Evolutionary conservation across 2,113 vertebrate genomes (phyloP).

Genomic region (Ciconia maguari): DNA sequence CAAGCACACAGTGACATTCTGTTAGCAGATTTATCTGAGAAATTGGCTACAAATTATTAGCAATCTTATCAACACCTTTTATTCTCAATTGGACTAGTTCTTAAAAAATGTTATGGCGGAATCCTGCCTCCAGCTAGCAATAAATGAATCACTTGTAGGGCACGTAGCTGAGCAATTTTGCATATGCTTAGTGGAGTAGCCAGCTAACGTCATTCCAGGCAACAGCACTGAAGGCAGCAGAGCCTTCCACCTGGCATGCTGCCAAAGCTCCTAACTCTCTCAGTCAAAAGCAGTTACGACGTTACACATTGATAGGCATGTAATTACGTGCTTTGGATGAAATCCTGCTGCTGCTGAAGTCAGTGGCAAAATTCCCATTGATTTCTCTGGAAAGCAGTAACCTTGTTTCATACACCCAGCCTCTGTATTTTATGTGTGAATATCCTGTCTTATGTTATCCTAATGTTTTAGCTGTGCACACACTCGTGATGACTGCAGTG

Average conservation of each 20-base stretch:
- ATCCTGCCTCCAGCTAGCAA: background rate
- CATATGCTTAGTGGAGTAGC: background rate
- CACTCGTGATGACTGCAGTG: background rate
- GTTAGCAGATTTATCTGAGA: background rate
- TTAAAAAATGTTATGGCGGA: background rate
- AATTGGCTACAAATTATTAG: background rate
- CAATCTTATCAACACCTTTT: background rate
- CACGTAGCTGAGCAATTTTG: rapidly evolving
- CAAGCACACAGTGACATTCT: background rate
- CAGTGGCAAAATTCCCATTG: background rate
- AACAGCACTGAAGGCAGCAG: background rate
- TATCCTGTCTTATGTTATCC: background rate
- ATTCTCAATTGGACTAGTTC: background rate
- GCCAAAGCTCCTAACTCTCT: background rate
- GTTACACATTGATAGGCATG: background rate
- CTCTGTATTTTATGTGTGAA: background rate
- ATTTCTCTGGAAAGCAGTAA: background rate
- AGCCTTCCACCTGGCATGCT: background rate
- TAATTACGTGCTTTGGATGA: background rate
- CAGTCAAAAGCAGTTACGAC: background rate
- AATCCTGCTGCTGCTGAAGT: background rate
- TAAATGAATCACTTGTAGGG: background rate
- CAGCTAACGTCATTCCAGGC: background rate
- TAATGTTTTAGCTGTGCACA: background rate
- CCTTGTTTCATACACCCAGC: background rate